Evolutionary conservation across 2,888 invertebrate species (phyloP).

Genomic region (Lasioglossum zephyrum): DNA sequence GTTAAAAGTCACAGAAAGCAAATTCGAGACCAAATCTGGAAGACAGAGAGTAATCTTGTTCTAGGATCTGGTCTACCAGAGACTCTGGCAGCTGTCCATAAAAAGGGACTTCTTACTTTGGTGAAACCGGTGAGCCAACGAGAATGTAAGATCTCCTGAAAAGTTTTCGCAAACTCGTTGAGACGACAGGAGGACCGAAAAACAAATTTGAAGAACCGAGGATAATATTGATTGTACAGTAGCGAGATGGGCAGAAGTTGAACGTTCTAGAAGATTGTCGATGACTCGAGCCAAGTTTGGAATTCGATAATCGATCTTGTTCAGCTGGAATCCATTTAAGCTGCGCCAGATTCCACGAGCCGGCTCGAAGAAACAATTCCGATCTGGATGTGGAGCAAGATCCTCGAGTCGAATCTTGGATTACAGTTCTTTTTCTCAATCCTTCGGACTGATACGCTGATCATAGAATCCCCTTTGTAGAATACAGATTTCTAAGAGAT

Average conservation of each 20-base stretch:
- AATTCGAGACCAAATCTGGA: slow-evolving; percentile 10
- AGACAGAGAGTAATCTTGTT: slow-evolving; percentile 5
- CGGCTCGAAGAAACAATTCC: not conserved
- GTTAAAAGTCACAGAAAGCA: not conserved
- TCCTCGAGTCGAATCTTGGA: not conserved
- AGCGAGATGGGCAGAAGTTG: not conserved
- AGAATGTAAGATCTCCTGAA: not conserved
- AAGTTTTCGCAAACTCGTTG: not conserved
- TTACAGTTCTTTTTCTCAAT: not conserved
- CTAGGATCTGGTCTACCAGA: not conserved
- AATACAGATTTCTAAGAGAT: not conserved
- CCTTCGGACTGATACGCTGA: not conserved
- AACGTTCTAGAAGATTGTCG: not conserved
- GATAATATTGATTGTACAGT: not conserved
- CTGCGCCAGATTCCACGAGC: slow-evolving; percentile 3
- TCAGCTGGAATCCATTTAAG: not conserved
- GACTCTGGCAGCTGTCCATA: not conserved
- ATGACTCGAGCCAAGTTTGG: not conserved
- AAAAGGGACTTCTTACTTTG: not conserved
- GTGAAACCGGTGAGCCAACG: not conserved
- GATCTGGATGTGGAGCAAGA: not conserved
- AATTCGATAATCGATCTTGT: slow-evolving; percentile 10
- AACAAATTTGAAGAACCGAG: not conserved
- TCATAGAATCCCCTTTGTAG: not conserved
- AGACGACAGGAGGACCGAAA: not conserved